These are phyloP conservation scores for Perccottus glenii DNA, from an alignment of 2,113 vertebrate genomes.

Conservation along the genomic window DNA sequence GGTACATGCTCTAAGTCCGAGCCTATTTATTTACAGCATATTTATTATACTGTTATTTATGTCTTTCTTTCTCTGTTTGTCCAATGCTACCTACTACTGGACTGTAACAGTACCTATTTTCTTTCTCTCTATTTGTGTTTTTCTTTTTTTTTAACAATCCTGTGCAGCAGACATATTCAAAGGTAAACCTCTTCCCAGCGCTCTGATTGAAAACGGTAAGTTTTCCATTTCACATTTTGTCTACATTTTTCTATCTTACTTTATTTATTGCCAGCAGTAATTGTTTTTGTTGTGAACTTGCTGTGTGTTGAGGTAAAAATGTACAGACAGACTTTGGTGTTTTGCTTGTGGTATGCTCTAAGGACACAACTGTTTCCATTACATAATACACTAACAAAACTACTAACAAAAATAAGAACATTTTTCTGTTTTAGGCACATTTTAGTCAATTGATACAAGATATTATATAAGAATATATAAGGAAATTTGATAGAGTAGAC, in stretches of 20 bases:
- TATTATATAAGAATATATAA: no score
- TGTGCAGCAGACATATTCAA: constrained; percentile 72
- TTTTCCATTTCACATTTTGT: constrained; percentile 22
- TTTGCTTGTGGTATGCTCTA: no score
- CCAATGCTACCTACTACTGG: constrained; percentile 35
- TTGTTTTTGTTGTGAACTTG: background rate
- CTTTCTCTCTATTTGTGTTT: constrained; percentile 49
- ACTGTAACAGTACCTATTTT: constrained; percentile 53
- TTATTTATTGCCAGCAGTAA: background rate
- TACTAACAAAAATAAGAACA: no score
- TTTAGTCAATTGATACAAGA: no score
- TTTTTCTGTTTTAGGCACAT: no score
- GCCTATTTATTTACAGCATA: constrained; percentile 3
- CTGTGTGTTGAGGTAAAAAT: background rate
- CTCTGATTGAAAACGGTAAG: constrained; percentile 69
- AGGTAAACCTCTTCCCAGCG: constrained; percentile 74
- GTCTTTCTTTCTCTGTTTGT: constrained; percentile 25
- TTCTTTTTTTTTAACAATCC: constrained; percentile 17
- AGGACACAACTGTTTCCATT: no score
- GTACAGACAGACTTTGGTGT: no score
- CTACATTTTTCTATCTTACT: constrained; percentile 22
- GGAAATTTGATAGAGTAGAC: no score
- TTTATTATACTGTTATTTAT: constrained; percentile 25
- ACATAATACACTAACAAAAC: no score
- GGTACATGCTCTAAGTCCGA: constrained; percentile 13